Evolutionary conservation across 1,140 invertebrate species (phyloP), one percentile per base, ranked within the genome.

Genomic region (Nasonia longicornis): DNA sequence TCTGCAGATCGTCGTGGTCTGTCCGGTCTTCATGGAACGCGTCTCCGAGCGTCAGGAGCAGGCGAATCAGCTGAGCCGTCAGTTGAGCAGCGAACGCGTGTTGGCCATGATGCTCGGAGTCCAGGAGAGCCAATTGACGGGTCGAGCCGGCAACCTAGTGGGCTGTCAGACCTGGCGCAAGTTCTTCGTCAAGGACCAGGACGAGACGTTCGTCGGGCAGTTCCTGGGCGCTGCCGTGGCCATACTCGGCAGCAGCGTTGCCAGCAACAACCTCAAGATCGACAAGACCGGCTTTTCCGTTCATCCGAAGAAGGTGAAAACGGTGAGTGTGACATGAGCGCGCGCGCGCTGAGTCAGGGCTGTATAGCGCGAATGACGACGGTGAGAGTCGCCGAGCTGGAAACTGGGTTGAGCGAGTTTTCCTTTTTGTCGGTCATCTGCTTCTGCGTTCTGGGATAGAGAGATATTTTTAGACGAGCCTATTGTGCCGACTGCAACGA

Each of bases 41-140:
- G 90, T 95, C 20, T 87, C 92, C 16, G 93, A 92, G 48, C 87
- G 89, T 52, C 89, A 90, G 0, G 91, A 90, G 72, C 92, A 93
- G 29, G 90, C 92, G 48, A 83, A 89, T 0, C 91, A 91, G 58
- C 88, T 95, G 3, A 92, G 94, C 1, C 92, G 92, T 72, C 90
- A 95, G 10, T 91, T 96, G 20, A 92, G 93, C 80, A 89, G 93
- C 2, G 94, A 95, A 26, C 94, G 94, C 84, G 94, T 96, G 7
- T 88, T 97, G 42, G 95, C 95, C 10, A 95, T 97, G 92, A 91
- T 96, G 83, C 90, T 96, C 11, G 96, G 96, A 1, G 95, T 96
- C 3, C 91, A 92, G 10, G 93, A 95, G 83, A 89, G 90, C 8
- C 92, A 93, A 82, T 87, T 95, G n/a, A 93, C 90, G 48, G 92